A percentile compares a stretch with the other conserved stretches of the same genome.
These are phyloP conservation scores for Ochotona princeps DNA, from an alignment of 2,113 vertebrate genomes.

Conservation along the genomic window DNA sequence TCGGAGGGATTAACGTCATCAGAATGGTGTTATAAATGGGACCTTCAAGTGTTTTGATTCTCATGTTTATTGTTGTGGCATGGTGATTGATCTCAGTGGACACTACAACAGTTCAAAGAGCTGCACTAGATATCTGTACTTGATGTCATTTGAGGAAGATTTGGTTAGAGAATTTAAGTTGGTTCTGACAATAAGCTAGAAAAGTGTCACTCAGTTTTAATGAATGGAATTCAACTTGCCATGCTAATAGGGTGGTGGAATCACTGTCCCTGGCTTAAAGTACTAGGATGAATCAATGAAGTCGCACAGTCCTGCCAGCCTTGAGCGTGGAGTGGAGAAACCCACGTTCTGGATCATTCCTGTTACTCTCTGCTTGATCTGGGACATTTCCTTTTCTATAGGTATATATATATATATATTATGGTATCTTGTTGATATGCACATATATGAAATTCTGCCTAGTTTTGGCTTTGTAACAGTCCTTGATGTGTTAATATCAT, in stretches of 20 bases:
- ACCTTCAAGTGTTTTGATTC: background rate
- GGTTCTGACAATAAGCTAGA: constrained; percentile 69
- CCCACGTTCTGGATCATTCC: background rate
- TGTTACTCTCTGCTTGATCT: background rate
- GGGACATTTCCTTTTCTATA: background rate
- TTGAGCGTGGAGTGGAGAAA: background rate
- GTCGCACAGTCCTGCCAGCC: background rate
- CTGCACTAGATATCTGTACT: constrained; percentile 67
- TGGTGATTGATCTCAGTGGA: constrained; percentile 14
- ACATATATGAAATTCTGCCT: no score
- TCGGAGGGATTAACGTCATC: background rate
- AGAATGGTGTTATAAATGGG: background rate
- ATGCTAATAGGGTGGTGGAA: background rate
- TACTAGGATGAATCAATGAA: background rate
- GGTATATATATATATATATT: background rate
- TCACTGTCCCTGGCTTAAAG: background rate
- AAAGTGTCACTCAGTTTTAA: constrained; percentile 72
- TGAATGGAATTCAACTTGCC: background rate
- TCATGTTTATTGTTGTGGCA: background rate
- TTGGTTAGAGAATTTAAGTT: constrained; percentile 45
- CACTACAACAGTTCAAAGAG: constrained; percentile 37
- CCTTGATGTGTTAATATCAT: background rate
- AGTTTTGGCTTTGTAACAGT: background rate
- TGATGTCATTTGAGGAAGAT: constrained; percentile 54
- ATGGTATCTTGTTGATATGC: no score